Base-by-base conservation (phyloP, 1,140 invertebrate genomes). In the Ceratosolen solmsi region DNA sequence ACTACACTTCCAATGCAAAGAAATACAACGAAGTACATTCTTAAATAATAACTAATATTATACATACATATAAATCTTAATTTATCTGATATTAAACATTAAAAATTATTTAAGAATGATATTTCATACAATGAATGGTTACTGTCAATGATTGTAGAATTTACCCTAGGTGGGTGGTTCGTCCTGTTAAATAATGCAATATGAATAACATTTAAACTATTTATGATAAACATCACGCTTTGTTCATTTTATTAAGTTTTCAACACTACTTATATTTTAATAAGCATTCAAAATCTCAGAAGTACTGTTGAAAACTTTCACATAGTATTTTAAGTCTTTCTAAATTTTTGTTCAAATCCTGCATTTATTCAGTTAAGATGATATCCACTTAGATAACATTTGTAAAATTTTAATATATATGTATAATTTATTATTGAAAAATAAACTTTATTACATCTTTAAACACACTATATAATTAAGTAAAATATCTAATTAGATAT, bases 131-230 rank as follows among this genome's bases (percentile, higher is more conserved):
- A 60, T 51, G 25, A 76, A 76, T 25, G 11, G n/a, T 60, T 63
- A 46, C 36, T 76, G 22, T 54, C 49, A 30, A n/a, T 38, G 13
- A 36, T 51, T 75, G 54, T 56, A 60, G 22, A n/a, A 56, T 22
- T 58, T 60, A 60, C 15, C 73, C 51, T 58, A 41, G 25, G 22
- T 27, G 46, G 22, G 36, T 75, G 54, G 7, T 65, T 38, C 1
- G 5, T 76, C 38, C 30, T 76, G 27, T 20, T 73, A 33, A 51
- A 54, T 54, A 54, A 73, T 73, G 27, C 30, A 73, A 73, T 49
- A 80, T 73, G 33, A 74, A 63, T 33, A 80, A 80, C 54, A 80
- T 80, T 38, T 58, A 51, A 80, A 74, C 33, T 65, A 2, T 49
- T 80, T 54, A 80, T 49, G 33, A 56, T 54, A 46, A 72, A 80